A percentile compares a stretch with the other conserved stretches of the same genome.
Evolutionary conservation across 2,113 vertebrate species (phyloP).

Genomic region (Aegotheles bennettii): DNA sequence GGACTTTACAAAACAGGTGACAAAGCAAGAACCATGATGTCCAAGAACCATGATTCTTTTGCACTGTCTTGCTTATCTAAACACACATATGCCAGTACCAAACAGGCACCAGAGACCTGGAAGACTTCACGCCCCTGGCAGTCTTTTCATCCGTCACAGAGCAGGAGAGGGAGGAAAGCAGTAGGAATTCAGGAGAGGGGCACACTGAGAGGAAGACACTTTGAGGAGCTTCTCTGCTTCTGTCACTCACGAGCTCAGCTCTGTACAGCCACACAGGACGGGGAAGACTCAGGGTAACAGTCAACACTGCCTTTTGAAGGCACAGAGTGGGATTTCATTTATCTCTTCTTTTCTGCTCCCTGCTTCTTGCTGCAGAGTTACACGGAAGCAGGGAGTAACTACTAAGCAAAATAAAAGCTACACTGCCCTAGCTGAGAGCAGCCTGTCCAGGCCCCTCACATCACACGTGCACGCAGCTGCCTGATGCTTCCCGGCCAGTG

Average conservation of each 20-base stretch:
- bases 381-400: neutral
- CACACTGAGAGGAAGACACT: neutral
- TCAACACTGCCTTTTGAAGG: neutral
- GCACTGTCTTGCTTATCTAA: neutral
- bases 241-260: neutral
- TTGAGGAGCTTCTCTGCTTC: neutral
- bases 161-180: neutral
- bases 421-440: neutral
- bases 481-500: neutral
- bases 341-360: neutral
- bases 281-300: neutral
- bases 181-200: neutral
- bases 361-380: neutral
- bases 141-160: neutral
- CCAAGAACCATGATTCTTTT: neutral
- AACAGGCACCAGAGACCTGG: neutral
- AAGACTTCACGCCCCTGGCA: neutral
- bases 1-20: neutral
- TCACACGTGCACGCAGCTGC: fast-evolving
- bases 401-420: neutral
- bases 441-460: neutral
- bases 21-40: neutral
- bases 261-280: neutral
- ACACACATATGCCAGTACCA: neutral
- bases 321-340: neutral